phyloP scores from a whole-genome alignment of 2,797 vertebrate species.

The Smutsia gigantea region DNA sequence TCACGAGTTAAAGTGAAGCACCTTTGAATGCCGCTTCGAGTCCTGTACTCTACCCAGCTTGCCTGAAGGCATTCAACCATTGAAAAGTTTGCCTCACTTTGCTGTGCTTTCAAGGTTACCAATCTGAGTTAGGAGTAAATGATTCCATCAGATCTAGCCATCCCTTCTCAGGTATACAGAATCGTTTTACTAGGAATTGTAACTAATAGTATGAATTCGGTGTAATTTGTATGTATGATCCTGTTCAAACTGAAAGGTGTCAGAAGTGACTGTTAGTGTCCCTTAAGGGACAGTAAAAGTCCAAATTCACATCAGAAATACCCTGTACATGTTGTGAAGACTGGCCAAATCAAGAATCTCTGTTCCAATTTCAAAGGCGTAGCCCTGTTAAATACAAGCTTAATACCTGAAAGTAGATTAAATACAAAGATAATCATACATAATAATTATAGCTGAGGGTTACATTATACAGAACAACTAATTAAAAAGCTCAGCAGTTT shows the following conservation, averaged over 20 bases:
- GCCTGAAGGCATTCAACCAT: background rate
- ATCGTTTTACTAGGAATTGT: background rate
- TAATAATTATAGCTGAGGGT: background rate
- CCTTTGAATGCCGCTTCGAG: background rate
- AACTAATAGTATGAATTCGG: background rate
- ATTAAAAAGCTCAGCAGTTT: conserved; percentile 45
- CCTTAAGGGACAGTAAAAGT: conserved; percentile 20
- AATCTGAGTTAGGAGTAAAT: background rate
- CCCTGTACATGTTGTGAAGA: background rate
- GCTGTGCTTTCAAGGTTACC: background rate
- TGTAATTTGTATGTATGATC: background rate
- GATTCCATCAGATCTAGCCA: conserved; percentile 1
- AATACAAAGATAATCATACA: background rate
- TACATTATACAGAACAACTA: background rate
- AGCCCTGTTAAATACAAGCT: background rate
- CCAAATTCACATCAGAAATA: conserved; percentile 35
- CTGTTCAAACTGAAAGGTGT: conserved; percentile 20
- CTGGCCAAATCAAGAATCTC: conserved; percentile 34
- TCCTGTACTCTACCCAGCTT: background rate
- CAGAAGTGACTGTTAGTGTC: background rate
- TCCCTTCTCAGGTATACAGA: background rate
- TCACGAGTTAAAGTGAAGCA: background rate
- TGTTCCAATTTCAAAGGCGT: conserved; percentile 10
- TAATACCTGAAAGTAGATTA: conserved; percentile 4
- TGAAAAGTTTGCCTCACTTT: background rate